Evolutionary conservation across 2,888 invertebrate genomes (phyloP), one percentile per base, ranked within the genome.

Genomic region (Tinea semifulvella): DNA sequence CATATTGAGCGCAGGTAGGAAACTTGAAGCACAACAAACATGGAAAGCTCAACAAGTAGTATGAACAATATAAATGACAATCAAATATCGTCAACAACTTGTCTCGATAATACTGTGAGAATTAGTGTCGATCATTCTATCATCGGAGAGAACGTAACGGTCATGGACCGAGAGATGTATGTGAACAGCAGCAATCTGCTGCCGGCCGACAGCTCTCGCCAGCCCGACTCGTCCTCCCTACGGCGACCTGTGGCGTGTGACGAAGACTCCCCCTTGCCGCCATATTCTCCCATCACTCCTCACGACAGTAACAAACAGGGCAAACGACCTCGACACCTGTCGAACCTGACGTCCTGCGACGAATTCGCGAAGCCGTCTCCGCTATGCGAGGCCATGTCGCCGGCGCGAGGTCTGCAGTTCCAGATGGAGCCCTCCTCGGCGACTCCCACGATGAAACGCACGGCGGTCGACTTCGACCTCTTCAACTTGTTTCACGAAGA

Each of bases 331-430:
- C 63, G 57, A 19, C 62, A 58, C 48, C 52, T 68, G 43, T 52
- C 76, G 16, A 68, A 73, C 56, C 50, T 75, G 45, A 64, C 73
- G 6, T 47, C 76, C 17, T 51, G 57, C 42, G 70, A 76, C 52
- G 40, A 61, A 28, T 80, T 79, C 47, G 66, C 71, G 0, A 77
- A 65, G 42, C 79, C 80, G 1, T 75, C 77, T 16, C 74, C 76
- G 1, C 56, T 75, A 0, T 47, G 55, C 13, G 80, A 76, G 38
- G 49, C 70, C 14, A 76, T 79, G 75, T 79, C 79, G 26, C 79
- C 80, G 6, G 80, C 80, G 13, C 69, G 57, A 61, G 77, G 77
- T 76, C 54, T 80, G 42, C 77, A 79, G 61, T 80, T 71, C 16
- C 72, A 76, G 59, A 52, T 77, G 13, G 69, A 72, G 40, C 43